A percentile compares a stretch with the other conserved stretches of the same genome.
Conservation (phyloP, 2,888 invertebrate species). For the Drosophila paracracens region DNA sequence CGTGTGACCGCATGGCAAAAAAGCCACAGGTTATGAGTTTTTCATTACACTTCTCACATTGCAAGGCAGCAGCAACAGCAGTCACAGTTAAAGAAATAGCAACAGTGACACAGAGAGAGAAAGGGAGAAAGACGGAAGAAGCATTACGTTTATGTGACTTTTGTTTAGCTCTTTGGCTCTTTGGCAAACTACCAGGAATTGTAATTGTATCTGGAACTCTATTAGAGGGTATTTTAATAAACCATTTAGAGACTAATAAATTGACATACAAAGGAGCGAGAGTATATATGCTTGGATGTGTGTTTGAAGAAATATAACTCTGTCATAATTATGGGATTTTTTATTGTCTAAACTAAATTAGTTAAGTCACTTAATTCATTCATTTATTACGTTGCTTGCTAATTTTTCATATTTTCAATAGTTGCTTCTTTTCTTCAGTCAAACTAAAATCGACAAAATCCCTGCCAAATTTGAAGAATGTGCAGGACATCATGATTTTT, state of each 20-base stretch:
- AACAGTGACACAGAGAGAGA: background rate
- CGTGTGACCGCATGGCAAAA: slow-evolving; percentile 77
- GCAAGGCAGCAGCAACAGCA: slow-evolving; percentile 19
- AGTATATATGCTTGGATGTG: background rate
- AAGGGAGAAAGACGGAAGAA: background rate
- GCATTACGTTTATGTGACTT: slow-evolving; percentile 53
- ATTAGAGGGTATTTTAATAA: slow-evolving; percentile 31
- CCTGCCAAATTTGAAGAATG: background rate
- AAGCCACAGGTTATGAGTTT: slow-evolving; percentile 78
- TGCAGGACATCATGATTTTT: too few species aligned
- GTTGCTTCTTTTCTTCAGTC: background rate
- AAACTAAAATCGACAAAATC: background rate
- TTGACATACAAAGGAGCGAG: background rate
- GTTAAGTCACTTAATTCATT: background rate
- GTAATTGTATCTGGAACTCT: slow-evolving; percentile 45
- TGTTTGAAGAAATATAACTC: background rate
- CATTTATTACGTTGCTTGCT: background rate
- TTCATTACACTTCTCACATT: slow-evolving; percentile 67
- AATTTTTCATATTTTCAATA: background rate
- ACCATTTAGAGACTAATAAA: slow-evolving; percentile 29
- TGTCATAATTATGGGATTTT: background rate
- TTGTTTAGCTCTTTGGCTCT: slow-evolving; percentile 43
- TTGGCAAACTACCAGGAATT: slow-evolving; percentile 66
- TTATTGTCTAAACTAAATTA: background rate
- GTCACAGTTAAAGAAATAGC: slow-evolving; percentile 2